A percentile compares a stretch with the other conserved stretches of the same genome.
Evolutionary conservation across 2,888 invertebrate genomes (phyloP).

Genomic region (Sphinx pinastri): DNA sequence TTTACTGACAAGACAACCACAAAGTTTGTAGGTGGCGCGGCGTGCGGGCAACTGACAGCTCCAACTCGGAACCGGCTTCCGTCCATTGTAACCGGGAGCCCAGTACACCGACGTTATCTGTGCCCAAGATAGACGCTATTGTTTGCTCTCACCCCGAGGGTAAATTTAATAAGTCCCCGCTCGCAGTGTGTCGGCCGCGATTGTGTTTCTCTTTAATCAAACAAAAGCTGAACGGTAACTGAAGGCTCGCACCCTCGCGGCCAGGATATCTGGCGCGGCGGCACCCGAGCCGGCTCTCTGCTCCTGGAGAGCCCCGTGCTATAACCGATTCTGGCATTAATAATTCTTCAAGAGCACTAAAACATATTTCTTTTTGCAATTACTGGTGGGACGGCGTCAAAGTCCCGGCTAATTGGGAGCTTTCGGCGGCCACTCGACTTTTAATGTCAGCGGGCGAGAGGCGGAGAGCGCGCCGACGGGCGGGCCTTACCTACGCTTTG

Average conservation of each 20-base stretch:
- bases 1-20: constrained; percentile 55
- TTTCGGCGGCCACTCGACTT: constrained; percentile 74
- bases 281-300: constrained; percentile 41
- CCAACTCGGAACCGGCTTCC: constrained; percentile 50
- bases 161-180: constrained; percentile 74
- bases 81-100: constrained; percentile 62
- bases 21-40: constrained; percentile 67
- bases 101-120: constrained; percentile 73
- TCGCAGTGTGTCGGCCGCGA: constrained; percentile 63
- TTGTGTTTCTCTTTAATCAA: constrained; percentile 72
- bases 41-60: constrained; percentile 59
- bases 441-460: constrained; percentile 57
- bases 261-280: constrained; percentile 25
- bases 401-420: constrained; percentile 79
- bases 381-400: constrained; percentile 66
- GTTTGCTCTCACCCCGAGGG: constrained; percentile 68
- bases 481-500: constrained; percentile 49
- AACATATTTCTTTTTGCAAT: constrained; percentile 77
- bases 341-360: constrained; percentile 65
- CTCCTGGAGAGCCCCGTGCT: constrained; percentile 41
- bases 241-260: constrained; percentile 43
- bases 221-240: constrained; percentile 57
- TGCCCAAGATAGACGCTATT: constrained; percentile 71
- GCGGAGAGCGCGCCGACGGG: constrained; percentile 45
- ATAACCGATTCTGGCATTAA: constrained; percentile 55